phyloP scores from a whole-genome alignment of 1,140 invertebrate genomes.

The Conopomorpha cramerella region DNA sequence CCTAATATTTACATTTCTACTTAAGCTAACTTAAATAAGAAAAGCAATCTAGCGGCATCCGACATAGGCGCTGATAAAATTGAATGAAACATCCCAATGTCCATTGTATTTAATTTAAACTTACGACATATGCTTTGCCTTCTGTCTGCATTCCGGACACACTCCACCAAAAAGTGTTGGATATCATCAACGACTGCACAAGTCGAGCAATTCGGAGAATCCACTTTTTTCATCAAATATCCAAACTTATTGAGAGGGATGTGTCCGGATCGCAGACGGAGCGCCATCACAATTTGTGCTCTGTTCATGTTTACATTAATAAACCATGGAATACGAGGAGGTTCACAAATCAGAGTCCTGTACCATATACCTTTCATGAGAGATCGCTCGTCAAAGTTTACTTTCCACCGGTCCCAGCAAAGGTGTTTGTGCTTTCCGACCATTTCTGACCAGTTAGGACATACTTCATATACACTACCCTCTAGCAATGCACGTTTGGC shows the following conservation, averaged over 20 bases:
- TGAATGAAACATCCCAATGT: no score
- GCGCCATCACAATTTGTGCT: background rate
- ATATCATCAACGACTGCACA: background rate
- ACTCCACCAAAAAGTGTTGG: no score
- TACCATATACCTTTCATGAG: background rate
- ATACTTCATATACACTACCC: background rate
- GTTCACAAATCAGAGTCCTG: background rate
- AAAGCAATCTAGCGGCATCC: no score
- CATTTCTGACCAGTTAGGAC: background rate
- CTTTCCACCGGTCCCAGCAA: background rate
- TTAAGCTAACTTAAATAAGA: no score
- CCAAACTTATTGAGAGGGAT: background rate
- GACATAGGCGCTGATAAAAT: no score
- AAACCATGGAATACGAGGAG: background rate
- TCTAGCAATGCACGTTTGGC: background rate
- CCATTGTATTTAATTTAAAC: no score
- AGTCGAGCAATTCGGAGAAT: background rate
- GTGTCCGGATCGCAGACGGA: background rate
- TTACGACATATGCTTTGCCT: no score
- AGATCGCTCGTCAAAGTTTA: background rate
- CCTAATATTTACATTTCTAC: no score
- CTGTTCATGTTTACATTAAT: background rate
- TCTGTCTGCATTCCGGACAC: no score
- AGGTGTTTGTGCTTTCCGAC: background rate
- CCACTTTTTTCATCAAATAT: background rate